Percentiles rank a stretch among this genome's conserved stretches.
Evolutionary conservation across 2,797 vertebrate genomes (phyloP).

Genomic region (Pantherophis vulpinus): DNA sequence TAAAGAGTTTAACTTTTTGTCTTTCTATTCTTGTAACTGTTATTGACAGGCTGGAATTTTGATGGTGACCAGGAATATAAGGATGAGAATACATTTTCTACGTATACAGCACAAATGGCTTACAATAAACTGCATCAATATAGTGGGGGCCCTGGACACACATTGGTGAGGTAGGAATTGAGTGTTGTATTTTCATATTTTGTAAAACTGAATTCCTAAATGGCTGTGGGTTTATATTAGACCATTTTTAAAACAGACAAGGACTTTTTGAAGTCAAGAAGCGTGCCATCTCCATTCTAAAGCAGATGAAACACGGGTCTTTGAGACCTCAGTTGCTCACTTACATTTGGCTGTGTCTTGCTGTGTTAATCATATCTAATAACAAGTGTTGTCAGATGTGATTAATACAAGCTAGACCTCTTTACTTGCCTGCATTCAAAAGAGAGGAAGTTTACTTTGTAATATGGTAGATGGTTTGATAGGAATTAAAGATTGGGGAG

Average conservation of each 20-base stretch:
- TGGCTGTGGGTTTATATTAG: not conserved
- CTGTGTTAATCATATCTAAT: not conserved
- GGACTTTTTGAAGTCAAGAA: not conserved
- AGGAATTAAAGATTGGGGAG: no score
- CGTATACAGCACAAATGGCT: not conserved
- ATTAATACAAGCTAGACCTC: not conserved
- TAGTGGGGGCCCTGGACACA: not conserved
- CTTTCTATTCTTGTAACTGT: not conserved
- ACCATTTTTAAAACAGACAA: not conserved
- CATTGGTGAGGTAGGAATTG: constrained; percentile 8
- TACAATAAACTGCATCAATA: not conserved
- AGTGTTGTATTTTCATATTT: not conserved
- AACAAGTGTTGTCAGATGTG: not conserved
- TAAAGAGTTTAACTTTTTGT: not conserved
- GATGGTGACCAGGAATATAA: not conserved
- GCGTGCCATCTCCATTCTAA: not conserved
- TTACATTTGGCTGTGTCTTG: not conserved
- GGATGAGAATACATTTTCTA: not conserved
- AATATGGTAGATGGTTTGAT: not conserved
- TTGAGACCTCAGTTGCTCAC: not conserved
- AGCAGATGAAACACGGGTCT: not conserved
- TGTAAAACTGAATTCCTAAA: not conserved
- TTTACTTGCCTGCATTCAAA: not conserved
- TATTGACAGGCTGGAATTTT: constrained; percentile 15
- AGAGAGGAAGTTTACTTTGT: not conserved